A percentile compares a stretch with the other conserved stretches of the same genome.
Evolutionary conservation across 2,113 vertebrate genomes (phyloP).

Genomic region (Mohoua ochrocephala): DNA sequence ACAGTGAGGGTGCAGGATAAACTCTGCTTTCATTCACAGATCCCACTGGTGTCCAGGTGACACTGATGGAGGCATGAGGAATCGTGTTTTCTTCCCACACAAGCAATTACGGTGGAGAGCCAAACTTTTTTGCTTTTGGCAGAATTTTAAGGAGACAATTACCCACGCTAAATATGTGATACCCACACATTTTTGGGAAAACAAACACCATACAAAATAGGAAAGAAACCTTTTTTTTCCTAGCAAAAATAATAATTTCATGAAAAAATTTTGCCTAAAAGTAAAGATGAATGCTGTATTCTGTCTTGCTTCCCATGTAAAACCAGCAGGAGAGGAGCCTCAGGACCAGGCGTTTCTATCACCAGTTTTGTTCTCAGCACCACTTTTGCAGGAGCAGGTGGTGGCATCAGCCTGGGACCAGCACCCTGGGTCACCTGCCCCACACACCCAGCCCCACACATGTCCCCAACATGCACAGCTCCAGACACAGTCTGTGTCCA

Average conservation of each 20-base stretch:
- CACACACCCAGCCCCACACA: accelerated
- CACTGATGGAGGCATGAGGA: background rate
- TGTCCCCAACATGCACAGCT: accelerated
- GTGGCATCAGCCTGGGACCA: background rate
- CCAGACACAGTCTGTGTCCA: background rate
- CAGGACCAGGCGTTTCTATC: background rate
- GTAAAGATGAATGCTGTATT: background rate
- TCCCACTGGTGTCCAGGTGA: background rate
- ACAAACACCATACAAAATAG: background rate
- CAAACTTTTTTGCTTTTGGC: background rate
- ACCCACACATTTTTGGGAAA: background rate
- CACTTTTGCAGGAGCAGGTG: background rate
- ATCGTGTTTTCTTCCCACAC: background rate
- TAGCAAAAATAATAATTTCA: background rate
- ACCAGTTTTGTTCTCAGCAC: background rate
- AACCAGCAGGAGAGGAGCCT: background rate
- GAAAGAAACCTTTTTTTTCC: background rate
- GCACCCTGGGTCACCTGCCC: accelerated
- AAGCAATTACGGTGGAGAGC: background rate
- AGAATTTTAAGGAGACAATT: background rate
- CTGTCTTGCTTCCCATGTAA: background rate
- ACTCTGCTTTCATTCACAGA: background rate
- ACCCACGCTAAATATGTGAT: background rate
- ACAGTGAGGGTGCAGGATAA: background rate
- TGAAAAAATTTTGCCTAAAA: background rate